Conservation (phyloP, 2,113 vertebrate genomes). For the Psilopsiagon aymara region DNA sequence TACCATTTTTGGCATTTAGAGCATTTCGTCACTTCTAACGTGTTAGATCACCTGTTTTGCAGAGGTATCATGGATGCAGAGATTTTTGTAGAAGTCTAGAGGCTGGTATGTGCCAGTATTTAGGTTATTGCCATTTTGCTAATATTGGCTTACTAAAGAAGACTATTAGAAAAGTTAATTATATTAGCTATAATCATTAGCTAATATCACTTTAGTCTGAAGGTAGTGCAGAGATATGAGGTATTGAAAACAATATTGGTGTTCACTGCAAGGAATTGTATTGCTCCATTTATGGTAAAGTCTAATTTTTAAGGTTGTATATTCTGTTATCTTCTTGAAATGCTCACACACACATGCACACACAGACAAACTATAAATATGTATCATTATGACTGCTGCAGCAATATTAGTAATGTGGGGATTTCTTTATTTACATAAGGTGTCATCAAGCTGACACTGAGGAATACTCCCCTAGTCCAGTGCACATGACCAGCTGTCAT, state of each 20-base stretch:
- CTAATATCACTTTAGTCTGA: neutral
- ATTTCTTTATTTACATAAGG: neutral
- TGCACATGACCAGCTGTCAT: fast-evolving
- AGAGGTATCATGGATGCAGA: neutral
- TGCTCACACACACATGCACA: neutral
- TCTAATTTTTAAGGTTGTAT: neutral
- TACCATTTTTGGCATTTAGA: neutral
- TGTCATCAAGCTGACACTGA: neutral
- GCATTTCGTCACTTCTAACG: neutral
- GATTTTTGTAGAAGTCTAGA: neutral
- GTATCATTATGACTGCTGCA: neutral
- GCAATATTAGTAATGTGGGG: neutral
- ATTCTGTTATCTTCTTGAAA: neutral
- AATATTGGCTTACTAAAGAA: neutral
- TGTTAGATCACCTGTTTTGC: neutral
- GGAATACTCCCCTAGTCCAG: neutral
- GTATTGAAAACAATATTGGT: neutral
- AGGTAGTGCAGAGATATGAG: neutral
- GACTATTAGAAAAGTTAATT: neutral
- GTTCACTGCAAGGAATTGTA: neutral
- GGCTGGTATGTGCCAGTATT: neutral
- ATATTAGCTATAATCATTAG: neutral
- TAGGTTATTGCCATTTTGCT: neutral
- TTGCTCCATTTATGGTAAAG: neutral
- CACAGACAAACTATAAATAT: neutral